Conservation (phyloP, 2,888 invertebrate genomes). For the Xylota segnis region DNA sequence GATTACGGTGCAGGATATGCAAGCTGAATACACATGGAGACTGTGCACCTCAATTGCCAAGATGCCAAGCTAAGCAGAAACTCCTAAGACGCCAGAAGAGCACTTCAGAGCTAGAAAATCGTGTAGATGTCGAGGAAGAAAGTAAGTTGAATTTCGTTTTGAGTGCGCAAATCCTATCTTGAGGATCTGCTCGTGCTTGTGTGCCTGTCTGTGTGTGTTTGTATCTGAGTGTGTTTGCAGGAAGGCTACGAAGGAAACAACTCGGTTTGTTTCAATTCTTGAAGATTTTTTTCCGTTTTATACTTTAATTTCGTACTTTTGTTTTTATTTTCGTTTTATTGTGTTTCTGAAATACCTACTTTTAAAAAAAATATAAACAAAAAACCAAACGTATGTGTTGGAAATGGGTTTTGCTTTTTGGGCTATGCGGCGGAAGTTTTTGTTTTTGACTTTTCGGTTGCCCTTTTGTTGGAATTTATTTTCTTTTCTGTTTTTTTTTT, state of each 20-base stretch:
- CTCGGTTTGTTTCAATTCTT: slow-evolving; percentile 52
- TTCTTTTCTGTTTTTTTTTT: no score
- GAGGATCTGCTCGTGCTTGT: slow-evolving; percentile 27
- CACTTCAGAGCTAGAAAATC: slow-evolving; percentile 92
- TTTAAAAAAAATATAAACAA: neutral
- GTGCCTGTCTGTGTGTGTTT: slow-evolving; percentile 4
- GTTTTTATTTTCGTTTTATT: slow-evolving; percentile 21
- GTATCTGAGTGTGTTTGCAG: neutral
- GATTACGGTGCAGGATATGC: slow-evolving; percentile 94
- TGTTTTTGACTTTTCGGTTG: slow-evolving; percentile 5
- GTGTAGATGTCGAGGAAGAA: slow-evolving; percentile 90
- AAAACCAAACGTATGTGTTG: slow-evolving; percentile 33
- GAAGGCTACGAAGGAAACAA: slow-evolving; percentile 50
- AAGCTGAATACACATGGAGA: slow-evolving; percentile 96
- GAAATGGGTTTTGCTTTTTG: slow-evolving; percentile 23
- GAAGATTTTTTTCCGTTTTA: slow-evolving; percentile 50
- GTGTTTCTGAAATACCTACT: slow-evolving; percentile 26
- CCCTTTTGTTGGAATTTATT: slow-evolving; percentile 52
- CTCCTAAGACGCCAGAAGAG: slow-evolving; percentile 95
- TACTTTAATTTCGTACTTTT: neutral
- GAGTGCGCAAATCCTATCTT: slow-evolving; percentile 73
- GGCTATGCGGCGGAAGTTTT: slow-evolving; percentile 11
- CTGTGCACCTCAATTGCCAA: slow-evolving; percentile 92
- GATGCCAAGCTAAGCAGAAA: slow-evolving; percentile 94
- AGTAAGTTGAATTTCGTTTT: slow-evolving; percentile 87